Evolutionary conservation across 1,140 invertebrate species (phyloP), one percentile per base, ranked within the genome.

Genomic region (Diorhabda carinulata): DNA sequence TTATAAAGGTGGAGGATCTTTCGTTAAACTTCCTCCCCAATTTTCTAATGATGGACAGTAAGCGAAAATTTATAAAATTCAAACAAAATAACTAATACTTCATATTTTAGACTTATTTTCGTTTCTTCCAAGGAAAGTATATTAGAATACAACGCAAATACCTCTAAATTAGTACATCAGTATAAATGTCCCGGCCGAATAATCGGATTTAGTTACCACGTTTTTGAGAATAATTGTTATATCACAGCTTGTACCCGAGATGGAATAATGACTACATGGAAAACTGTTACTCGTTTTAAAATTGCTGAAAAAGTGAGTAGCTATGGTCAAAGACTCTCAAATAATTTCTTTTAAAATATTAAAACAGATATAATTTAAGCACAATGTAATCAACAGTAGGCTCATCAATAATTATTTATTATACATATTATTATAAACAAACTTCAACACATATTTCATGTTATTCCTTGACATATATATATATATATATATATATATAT

Each of bases 21-120:
- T 90, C 71, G 84, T 89, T 40, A 82, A 85, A 74, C 81, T 86
- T 77, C 78, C 82, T 25, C 87, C 88, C 10, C 66, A 89, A 43
- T 90, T 89, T 82, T 87, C 88, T 5, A 73, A 72, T 7, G 84
- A 88, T 79, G 86, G 85, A 81, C 85, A 88, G 88, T 90, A 83
- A 86, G 87, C 72, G 7, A 52, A 41, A 45, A 58, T 72, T 68
- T 70, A 52, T 74, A 61, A 70, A 60, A 65, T 61, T 63, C 64
- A 68, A 52, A 66, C 45, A 62, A 57, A 57, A 9, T 42, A 43
- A 65, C 25, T 42, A 56, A 68, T 61, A 71, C 62, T 74, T 77
- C 68, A 72, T 8, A 43, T 82, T 79, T 40, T 76, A 89, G 86
- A 78, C 82, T 80, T 70, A 72, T 90, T 5, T 88, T 87, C 72